Evolutionary conservation across 1,140 invertebrate genomes (phyloP).

Genomic region (Nymphalis io): DNA sequence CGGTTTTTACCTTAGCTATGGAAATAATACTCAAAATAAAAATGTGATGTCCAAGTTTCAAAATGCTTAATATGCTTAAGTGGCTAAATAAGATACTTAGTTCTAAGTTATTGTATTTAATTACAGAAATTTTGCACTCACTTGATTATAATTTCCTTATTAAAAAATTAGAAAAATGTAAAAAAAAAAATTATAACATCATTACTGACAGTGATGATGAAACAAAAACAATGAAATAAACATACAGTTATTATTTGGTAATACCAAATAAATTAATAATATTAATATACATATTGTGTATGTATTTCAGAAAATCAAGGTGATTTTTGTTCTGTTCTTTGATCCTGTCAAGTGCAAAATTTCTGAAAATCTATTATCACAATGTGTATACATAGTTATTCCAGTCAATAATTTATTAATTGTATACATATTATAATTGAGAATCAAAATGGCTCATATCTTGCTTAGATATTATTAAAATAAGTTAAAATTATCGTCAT

Average conservation of each 20-base stretch:
- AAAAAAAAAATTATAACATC: conserved; percentile 1
- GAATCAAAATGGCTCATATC: conserved; percentile 70
- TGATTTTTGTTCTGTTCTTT: background rate
- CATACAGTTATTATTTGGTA: background rate
- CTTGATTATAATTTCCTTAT: conserved; percentile 8
- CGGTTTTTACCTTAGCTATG: conserved; percentile 41
- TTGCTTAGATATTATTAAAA: conserved; percentile 66
- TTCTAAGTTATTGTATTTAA: conserved; percentile 63
- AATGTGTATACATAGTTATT: conserved; percentile 66
- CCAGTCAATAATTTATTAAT: conserved; percentile 58
- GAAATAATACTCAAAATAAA: conserved; percentile 56
- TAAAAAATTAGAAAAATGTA: conserved; percentile 6
- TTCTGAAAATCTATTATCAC: conserved; percentile 47
- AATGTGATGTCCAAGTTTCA: conserved; percentile 54
- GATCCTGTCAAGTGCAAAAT: conserved; percentile 41
- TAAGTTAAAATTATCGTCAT: conserved; percentile 42
- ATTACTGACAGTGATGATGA: no score
- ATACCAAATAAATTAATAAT: background rate
- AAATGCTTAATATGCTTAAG: conserved; percentile 68
- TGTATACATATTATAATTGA: conserved; percentile 59
- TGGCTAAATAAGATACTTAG: conserved; percentile 63
- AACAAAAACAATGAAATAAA: background rate
- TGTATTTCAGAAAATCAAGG: background rate
- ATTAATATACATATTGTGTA: no score
- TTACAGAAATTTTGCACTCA: conserved; percentile 44